phyloP scores from a whole-genome alignment of 2,888 invertebrate genomes.

The Ormyrus nitidulus region DNA sequence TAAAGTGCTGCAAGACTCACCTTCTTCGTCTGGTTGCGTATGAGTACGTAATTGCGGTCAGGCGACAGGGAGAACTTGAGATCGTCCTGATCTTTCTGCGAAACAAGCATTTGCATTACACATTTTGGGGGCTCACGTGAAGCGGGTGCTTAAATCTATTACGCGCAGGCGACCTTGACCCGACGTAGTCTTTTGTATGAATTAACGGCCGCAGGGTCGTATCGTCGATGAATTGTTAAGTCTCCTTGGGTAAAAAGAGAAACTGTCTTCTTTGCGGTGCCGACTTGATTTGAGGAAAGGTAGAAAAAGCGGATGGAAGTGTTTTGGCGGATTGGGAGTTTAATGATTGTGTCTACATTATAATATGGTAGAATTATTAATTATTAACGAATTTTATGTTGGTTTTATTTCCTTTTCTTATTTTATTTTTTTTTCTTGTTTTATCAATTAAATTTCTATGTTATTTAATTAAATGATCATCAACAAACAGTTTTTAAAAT shows the following conservation, averaged over 20 bases:
- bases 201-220: constrained; percentile 25
- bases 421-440: too few species aligned
- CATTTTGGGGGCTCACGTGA: background rate
- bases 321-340: too few species aligned
- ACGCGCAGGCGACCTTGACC: constrained; percentile 32
- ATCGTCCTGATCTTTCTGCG: constrained; percentile 17
- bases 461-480: too few species aligned
- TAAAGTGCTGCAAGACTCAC: constrained; percentile 31
- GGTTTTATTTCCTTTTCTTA: too few species aligned
- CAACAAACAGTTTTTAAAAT: too few species aligned
- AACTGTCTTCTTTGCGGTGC: background rate
- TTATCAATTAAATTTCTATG: too few species aligned
- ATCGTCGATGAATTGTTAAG: constrained; percentile 30
- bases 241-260: constrained; percentile 9
- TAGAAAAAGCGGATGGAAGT: too few species aligned
- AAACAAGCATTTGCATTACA: background rate
- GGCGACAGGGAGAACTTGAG: constrained; percentile 41
- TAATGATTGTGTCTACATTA: too few species aligned
- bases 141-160: background rate
- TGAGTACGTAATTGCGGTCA: constrained; percentile 47
- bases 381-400: too few species aligned
- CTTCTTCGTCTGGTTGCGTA: constrained; percentile 34
- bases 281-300: too few species aligned
- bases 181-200: constrained; percentile 12
- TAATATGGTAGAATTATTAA: too few species aligned